A percentile compares a stretch with the other conserved stretches of the same genome.
These are phyloP conservation scores for Tetramorium alpestre DNA, from an alignment of 1,140 invertebrate genomes.

Conservation along the genomic window DNA sequence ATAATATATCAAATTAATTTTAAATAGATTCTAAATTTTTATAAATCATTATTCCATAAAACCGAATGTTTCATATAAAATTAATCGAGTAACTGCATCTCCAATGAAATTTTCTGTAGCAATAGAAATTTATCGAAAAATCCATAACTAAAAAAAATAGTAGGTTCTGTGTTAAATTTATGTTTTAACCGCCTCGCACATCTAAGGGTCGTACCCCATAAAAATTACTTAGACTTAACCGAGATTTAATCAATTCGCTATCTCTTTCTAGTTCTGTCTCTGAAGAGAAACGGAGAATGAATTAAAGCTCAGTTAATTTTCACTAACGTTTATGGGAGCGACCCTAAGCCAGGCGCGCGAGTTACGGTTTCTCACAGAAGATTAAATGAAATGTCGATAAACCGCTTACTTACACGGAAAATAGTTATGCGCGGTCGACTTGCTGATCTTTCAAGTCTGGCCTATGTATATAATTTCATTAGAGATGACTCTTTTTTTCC, in stretches of 20 bases:
- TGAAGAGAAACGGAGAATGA: constrained; percentile 34
- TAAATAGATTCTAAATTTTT: background rate
- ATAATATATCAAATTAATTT: background rate
- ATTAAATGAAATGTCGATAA: constrained; percentile 57
- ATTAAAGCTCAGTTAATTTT: constrained; percentile 56
- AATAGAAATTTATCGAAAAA: background rate
- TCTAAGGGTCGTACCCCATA: constrained; percentile 25
- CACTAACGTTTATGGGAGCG: constrained; percentile 36
- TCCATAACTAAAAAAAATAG: background rate
- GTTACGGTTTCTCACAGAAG: constrained; percentile 47
- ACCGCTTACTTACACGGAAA: constrained; percentile 47
- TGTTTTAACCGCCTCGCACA: constrained; percentile 1
- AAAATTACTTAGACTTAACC: constrained; percentile 50
- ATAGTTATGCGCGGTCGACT: constrained; percentile 18
- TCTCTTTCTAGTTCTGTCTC: constrained; percentile 22
- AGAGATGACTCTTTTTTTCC: background rate
- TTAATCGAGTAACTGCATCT: background rate
- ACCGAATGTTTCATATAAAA: background rate
- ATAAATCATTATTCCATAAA: background rate
- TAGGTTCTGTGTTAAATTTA: constrained; percentile 19
- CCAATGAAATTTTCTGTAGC: background rate
- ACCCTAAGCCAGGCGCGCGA: constrained; percentile 26
- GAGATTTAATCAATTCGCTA: constrained; percentile 50
- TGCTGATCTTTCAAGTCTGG: constrained; percentile 41
- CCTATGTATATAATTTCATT: constrained; percentile 47